phyloP scores from a whole-genome alignment of 2,888 invertebrate genomes.

The Amorpha juglandis region DNA sequence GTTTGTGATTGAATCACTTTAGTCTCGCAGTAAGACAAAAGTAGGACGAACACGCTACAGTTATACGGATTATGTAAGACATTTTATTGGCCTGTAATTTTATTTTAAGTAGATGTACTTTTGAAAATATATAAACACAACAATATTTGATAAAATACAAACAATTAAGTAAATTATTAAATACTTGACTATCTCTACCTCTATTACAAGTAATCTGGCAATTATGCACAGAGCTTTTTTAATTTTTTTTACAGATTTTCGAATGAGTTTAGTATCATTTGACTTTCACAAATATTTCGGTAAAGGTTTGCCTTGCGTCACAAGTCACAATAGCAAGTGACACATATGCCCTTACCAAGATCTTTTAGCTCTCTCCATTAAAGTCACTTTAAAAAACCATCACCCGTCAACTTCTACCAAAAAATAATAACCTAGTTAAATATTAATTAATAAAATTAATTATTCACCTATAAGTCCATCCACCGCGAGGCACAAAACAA shows the following conservation, averaged over 20 bases:
- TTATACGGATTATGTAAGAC: not conserved
- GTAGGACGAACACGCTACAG: too few relatives aligned
- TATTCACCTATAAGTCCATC: constrained; percentile 75
- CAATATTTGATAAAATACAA: not conserved
- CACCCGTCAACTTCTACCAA: not conserved
- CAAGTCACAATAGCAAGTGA: too few relatives aligned
- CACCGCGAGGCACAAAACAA: constrained; percentile 55
- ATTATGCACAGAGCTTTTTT: too few relatives aligned
- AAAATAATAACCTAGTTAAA: constrained; percentile 2
- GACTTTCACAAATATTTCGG: too few relatives aligned
- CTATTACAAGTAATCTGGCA: too few relatives aligned
- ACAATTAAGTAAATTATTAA: too few relatives aligned
- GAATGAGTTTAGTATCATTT: too few relatives aligned
- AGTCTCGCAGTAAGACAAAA: not conserved
- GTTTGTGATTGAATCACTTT: constrained; percentile 9
- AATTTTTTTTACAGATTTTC: too few relatives aligned
- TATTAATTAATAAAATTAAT: constrained; percentile 23
- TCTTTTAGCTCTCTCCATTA: not conserved
- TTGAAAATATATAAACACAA: too few relatives aligned
- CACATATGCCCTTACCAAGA: not conserved
- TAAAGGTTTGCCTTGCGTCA: too few relatives aligned
- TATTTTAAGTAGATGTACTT: too few relatives aligned
- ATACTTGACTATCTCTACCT: too few relatives aligned
- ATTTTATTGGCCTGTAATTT: not conserved
- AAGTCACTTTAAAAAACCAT: not conserved